A percentile compares a stretch with the other conserved stretches of the same genome.
phyloP scores from a whole-genome alignment of 2,113 vertebrate genomes.

The Coregonus clupeaformis region DNA sequence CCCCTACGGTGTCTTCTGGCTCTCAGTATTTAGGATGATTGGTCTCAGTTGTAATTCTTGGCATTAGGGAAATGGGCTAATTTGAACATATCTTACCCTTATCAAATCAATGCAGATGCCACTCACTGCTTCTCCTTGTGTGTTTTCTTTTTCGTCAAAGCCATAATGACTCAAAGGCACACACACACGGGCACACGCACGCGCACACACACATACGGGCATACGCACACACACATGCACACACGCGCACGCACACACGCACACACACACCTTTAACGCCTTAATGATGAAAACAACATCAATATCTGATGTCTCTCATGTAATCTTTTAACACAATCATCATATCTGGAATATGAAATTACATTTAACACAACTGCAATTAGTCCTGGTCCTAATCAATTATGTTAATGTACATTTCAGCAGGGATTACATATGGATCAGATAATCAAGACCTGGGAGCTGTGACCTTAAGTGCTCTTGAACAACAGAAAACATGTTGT shows the following conservation, averaged over 20 bases:
- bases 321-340: constrained; percentile 46
- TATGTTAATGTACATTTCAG: constrained; percentile 50
- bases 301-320: constrained; percentile 25
- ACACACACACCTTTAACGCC: neutral
- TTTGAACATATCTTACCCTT: neutral
- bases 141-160: neutral
- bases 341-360: constrained; percentile 39
- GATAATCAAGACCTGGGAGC: constrained; percentile 37
- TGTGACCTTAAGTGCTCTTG: no score
- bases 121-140: constrained; percentile 3
- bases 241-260: no score
- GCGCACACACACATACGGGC: neutral
- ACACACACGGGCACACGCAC: no score
- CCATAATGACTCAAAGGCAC: neutral
- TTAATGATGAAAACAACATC: constrained; percentile 30
- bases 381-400: constrained; percentile 16
- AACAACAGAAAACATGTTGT: no score
- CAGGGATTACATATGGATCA: constrained; percentile 41
- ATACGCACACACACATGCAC: no score
- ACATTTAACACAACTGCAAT: constrained; percentile 50
- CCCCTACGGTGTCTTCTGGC: no score
- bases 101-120: constrained; percentile 2
- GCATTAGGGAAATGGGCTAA: neutral
- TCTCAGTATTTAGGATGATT: constrained; percentile 5
- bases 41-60: constrained; percentile 12